Percentiles rank a stretch among this genome's conserved stretches.
phyloP scores from a whole-genome alignment of 2,113 vertebrate species.

The Campylorhamphus procurvoides region DNA sequence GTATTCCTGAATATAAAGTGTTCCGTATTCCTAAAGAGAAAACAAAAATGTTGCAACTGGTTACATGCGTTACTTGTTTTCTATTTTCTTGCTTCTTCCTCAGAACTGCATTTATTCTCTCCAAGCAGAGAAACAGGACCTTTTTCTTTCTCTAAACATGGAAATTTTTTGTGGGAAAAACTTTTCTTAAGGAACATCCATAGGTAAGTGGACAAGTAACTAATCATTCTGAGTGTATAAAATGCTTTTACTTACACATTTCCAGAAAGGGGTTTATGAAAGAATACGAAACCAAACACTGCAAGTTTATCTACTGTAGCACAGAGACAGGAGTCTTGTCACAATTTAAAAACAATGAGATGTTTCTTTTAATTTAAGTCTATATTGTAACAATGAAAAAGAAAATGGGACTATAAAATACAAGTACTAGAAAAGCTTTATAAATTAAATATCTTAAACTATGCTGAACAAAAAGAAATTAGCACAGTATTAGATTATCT shows the following conservation, averaged over 20 bases:
- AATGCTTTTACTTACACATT: background rate
- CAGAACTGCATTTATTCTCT: background rate
- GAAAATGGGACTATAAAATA: background rate
- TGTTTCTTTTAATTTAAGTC: background rate
- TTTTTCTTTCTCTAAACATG: background rate
- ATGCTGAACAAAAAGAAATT: background rate
- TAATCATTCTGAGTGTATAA: background rate
- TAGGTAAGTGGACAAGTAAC: background rate
- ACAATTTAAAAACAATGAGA: background rate
- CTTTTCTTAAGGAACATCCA: background rate
- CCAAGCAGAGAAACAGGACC: background rate
- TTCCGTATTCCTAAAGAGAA: slow-evolving; percentile 79
- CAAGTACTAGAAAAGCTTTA: background rate
- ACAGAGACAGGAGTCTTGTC: background rate
- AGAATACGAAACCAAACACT: background rate
- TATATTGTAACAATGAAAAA: background rate
- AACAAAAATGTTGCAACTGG: slow-evolving; percentile 53
- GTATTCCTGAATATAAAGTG: slow-evolving; percentile 81
- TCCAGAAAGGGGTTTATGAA: background rate
- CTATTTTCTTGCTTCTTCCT: background rate
- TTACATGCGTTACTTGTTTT: slow-evolving; percentile 6
- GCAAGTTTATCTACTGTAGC: background rate
- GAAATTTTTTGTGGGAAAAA: background rate
- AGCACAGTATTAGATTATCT: background rate
- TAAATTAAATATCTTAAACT: background rate